These are phyloP conservation scores for Eupithecia exiguata DNA, from an alignment of 2,888 invertebrate species.

Conservation along the genomic window DNA sequence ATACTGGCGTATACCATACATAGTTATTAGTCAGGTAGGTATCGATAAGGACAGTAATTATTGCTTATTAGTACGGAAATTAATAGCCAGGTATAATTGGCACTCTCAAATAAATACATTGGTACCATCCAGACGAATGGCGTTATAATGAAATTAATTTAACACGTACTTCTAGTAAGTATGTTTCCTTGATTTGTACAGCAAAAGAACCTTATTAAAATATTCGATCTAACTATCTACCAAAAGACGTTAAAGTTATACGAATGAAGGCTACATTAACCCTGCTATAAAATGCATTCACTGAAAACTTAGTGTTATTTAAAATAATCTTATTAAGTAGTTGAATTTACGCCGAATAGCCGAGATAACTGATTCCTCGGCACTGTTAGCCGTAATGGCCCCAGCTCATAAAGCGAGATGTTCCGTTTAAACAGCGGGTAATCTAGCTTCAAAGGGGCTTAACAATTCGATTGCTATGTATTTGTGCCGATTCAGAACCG, in stretches of 20 bases:
- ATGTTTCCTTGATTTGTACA: neutral
- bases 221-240: neutral
- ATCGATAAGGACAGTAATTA: neutral
- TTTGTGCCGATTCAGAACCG: conserved; percentile 27
- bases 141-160: neutral
- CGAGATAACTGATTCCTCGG: conserved; percentile 15
- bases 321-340: conserved; percentile 23
- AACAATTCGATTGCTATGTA: conserved; percentile 35
- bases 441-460: conserved; percentile 24
- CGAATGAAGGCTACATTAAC: neutral
- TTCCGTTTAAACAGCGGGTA: conserved; percentile 26
- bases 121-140: too few species aligned
- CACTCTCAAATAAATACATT: neutral
- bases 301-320: conserved; percentile 12
- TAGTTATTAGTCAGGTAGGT: neutral
- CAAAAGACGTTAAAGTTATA: neutral
- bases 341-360: conserved; percentile 9
- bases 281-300: neutral
- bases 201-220: neutral
- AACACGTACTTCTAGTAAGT: neutral
- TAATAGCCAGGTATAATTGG: neutral
- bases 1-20: neutral
- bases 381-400: conserved; percentile 11
- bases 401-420: conserved; percentile 25
- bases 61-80: neutral